Evolutionary conservation across 1,140 invertebrate species (phyloP).

Genomic region (Ridgeia piscesae): DNA sequence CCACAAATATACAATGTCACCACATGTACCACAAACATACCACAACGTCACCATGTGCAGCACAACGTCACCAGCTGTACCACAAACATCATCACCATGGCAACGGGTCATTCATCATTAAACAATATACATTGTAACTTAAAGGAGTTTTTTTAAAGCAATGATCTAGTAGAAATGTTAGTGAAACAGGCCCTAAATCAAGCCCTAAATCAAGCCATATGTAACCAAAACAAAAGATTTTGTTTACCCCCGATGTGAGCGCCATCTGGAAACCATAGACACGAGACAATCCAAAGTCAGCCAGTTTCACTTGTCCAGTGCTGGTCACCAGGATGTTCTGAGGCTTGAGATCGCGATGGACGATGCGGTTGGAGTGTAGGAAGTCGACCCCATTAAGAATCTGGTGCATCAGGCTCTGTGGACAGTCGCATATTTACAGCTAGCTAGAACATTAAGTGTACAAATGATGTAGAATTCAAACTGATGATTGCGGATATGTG

Average conservation of each 20-base stretch:
- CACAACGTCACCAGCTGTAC: too few relatives aligned
- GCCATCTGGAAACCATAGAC: constrained; percentile 92
- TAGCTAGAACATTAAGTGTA: neutral
- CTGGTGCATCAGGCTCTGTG: constrained; percentile 80
- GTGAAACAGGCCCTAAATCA: neutral
- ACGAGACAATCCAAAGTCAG: constrained; percentile 95
- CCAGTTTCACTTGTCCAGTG: constrained; percentile 84
- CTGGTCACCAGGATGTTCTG: constrained; percentile 91
- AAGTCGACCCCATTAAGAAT: constrained; percentile 92
- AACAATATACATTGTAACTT: too few relatives aligned
- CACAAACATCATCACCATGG: too few relatives aligned
- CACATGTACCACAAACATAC: too few relatives aligned
- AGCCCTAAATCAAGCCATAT: neutral
- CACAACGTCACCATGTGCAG: too few relatives aligned
- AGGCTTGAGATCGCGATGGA: constrained; percentile 65
- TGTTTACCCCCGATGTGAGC: constrained; percentile 88
- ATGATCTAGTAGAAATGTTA: neutral
- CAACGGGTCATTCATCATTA: too few relatives aligned
- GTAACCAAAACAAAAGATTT: neutral
- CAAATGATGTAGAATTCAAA: too few relatives aligned
- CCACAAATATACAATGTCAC: too few relatives aligned
- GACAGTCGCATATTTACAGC: constrained; percentile 30
- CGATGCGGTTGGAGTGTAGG: constrained; percentile 62
- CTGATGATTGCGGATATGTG: too few relatives aligned
- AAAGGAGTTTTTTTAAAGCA: too few relatives aligned